Percentiles rank a stretch among this genome's conserved stretches.
Conservation (phyloP, 1,140 invertebrate genomes). For the Macrobrachium nipponense region DNA sequence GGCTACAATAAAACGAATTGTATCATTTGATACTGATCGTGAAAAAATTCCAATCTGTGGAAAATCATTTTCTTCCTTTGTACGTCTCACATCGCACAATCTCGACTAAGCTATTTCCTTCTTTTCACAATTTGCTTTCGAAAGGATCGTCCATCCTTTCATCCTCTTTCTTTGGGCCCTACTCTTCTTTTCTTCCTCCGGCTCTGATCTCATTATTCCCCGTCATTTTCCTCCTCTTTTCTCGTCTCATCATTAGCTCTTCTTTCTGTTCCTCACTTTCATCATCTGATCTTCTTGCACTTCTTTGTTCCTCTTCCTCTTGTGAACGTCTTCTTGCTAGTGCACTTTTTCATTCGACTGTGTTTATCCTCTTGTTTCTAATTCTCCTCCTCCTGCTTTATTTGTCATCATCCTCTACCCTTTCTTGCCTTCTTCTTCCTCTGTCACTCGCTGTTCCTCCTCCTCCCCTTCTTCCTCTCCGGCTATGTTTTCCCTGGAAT, state of each 20-base stretch:
- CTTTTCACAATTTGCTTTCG: not conserved
- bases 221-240: not conserved
- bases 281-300: not conserved
- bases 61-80: too few relatives aligned
- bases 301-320: not conserved
- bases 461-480: conserved; percentile 18
- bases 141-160: not conserved
- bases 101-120: not conserved
- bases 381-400: not conserved
- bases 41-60: too few relatives aligned
- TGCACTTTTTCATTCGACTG: not conserved
- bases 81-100: not conserved
- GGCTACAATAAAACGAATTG: too few relatives aligned
- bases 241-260: not conserved
- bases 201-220: not conserved
- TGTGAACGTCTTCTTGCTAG: too few relatives aligned
- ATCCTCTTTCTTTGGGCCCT: not conserved
- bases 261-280: not conserved
- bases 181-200: not conserved
- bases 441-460: conserved; percentile 19
- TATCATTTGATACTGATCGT: too few relatives aligned
- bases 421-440: not conserved
- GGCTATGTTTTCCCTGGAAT: conserved; percentile 11
- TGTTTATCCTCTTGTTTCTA: not conserved
- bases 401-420: not conserved